Evolutionary conservation across 2,113 vertebrate species (phyloP).

Genomic region (Isichthys henryi): DNA sequence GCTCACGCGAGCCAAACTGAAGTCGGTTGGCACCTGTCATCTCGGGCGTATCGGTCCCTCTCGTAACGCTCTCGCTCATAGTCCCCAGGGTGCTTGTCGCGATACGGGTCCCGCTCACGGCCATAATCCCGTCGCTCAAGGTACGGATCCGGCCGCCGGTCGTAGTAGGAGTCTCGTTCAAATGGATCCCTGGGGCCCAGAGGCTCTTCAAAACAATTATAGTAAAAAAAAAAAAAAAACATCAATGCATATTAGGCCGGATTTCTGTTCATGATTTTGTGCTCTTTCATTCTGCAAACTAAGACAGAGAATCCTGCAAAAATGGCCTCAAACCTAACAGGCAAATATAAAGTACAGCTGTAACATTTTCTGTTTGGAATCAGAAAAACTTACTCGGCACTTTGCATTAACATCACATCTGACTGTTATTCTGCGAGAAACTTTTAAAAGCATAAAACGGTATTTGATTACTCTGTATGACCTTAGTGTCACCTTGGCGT

Average conservation of each 20-base stretch:
- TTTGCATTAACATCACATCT: neutral
- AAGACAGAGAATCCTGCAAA: neutral
- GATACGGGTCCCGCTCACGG: constrained; percentile 62
- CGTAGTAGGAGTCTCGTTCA: constrained; percentile 80
- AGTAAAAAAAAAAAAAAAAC: neutral
- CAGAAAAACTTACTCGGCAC: neutral
- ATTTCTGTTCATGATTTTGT: neutral
- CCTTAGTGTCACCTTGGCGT: no score
- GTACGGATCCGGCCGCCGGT: constrained; percentile 73
- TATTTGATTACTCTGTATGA: neutral
- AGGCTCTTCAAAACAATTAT: constrained; percentile 55
- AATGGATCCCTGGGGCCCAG: constrained; percentile 70
- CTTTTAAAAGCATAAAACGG: neutral
- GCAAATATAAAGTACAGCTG: neutral
- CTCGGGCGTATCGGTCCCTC: constrained; percentile 77
- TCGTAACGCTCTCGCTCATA: constrained; percentile 87
- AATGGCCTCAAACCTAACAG: neutral
- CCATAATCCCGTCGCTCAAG: constrained; percentile 83
- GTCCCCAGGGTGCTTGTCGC: constrained; percentile 68
- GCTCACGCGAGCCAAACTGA: neutral
- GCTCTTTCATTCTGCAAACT: neutral
- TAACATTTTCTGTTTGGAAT: neutral
- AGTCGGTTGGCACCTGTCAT: constrained; percentile 68
- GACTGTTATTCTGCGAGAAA: no score
- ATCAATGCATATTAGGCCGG: neutral